phyloP scores from a whole-genome alignment of 2,113 vertebrate genomes.

The Eleginops maclovinus region DNA sequence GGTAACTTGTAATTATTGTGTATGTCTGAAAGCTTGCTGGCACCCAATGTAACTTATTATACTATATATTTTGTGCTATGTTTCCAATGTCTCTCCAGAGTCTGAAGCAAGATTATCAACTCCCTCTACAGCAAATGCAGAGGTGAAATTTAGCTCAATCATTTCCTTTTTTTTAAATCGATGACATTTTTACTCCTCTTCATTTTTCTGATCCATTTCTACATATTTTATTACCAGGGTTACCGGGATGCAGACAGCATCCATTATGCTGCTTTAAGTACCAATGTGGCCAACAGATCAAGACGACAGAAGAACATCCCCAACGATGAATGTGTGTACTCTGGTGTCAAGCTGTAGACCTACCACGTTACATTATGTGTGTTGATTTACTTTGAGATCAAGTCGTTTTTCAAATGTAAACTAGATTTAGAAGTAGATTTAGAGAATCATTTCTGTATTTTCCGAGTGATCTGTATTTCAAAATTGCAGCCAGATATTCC shows the following conservation, averaged over 20 bases:
- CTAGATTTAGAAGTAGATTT: too few relatives aligned
- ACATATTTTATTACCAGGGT: neutral
- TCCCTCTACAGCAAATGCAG: neutral
- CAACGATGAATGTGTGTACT: conserved; percentile 23
- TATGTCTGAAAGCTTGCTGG: neutral
- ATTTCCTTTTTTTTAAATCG: too few relatives aligned
- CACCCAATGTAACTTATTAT: neutral
- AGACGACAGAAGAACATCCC: neutral
- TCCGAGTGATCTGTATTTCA: too few relatives aligned
- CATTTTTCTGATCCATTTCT: neutral
- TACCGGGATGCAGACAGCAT: neutral
- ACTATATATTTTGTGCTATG: neutral
- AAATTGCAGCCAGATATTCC: too few relatives aligned
- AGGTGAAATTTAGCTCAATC: neutral
- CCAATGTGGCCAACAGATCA: neutral
- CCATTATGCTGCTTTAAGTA: conserved; percentile 25
- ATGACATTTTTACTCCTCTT: neutral
- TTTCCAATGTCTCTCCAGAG: neutral
- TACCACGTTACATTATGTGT: too few relatives aligned
- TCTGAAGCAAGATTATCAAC: neutral
- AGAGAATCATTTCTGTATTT: too few relatives aligned
- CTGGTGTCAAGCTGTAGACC: neutral
- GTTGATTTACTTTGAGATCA: too few relatives aligned
- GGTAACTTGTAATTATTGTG: neutral
- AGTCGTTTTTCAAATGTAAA: too few relatives aligned